Conservation (phyloP, 2,113 vertebrate species). For the Saccopteryx bilineata region DNA sequence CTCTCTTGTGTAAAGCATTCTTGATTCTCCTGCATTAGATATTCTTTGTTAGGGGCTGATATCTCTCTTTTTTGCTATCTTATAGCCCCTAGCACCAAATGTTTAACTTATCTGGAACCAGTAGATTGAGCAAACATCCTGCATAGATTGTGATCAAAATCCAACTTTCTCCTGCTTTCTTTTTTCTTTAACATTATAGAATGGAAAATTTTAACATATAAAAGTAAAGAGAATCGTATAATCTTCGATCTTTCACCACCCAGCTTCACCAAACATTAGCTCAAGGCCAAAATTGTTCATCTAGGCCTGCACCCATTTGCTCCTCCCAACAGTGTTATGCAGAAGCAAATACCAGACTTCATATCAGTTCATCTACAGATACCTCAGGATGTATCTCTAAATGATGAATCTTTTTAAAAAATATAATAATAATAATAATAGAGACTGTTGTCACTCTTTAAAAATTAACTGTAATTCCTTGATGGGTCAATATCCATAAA, state of each 20-base stretch:
- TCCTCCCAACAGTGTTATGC: not conserved
- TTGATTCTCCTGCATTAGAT: not conserved
- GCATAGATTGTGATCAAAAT: not conserved
- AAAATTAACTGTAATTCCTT: constrained; percentile 15
- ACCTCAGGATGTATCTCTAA: not conserved
- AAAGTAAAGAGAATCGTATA: not conserved
- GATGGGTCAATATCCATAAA: not conserved
- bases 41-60: not conserved
- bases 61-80: not conserved
- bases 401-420: not conserved
- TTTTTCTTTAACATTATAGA: not conserved
- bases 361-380: not conserved
- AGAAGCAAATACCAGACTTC: not conserved
- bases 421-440: not conserved
- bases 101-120: not conserved
- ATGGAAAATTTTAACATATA: not conserved
- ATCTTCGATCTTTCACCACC: not conserved
- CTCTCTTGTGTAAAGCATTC: not conserved
- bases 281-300: not conserved
- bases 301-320: not conserved
- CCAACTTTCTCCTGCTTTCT: not conserved
- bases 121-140: not conserved
- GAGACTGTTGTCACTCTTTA: not conserved
- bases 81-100: not conserved
- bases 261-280: not conserved